These are phyloP conservation scores for Acronicta alni DNA, from an alignment of 2,888 invertebrate genomes.

Conservation along the genomic window DNA sequence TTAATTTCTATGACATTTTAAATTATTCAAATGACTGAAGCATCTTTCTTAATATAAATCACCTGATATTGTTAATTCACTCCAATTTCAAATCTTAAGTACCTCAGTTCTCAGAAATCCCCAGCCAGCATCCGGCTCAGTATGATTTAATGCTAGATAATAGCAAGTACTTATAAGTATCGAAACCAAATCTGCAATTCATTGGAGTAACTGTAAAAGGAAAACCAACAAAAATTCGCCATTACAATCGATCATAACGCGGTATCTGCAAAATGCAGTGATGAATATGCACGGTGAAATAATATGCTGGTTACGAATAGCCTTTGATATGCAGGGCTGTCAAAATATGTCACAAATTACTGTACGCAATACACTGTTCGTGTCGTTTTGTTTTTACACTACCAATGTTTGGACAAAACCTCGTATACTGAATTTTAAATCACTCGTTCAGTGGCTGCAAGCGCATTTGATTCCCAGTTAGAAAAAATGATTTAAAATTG, in stretches of 20 bases:
- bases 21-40: background rate
- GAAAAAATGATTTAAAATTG: too few species aligned
- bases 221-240: constrained; percentile 49
- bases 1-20: background rate
- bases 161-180: constrained; percentile 12
- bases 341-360: constrained; percentile 12
- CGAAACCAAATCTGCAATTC: constrained; percentile 30
- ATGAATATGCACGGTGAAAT: constrained; percentile 56
- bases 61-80: background rate
- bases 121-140: constrained; percentile 3
- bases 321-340: constrained; percentile 51
- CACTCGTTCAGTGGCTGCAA: too few species aligned
- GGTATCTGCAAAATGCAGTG: constrained; percentile 53
- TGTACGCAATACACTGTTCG: background rate
- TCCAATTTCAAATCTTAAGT: constrained; percentile 14
- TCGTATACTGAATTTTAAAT: too few species aligned
- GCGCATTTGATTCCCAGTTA: too few species aligned
- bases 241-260: constrained; percentile 50
- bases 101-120: constrained; percentile 4
- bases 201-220: constrained; percentile 31
- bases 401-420: too few species aligned
- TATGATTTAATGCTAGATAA: constrained; percentile 12
- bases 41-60: background rate
- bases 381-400: too few species aligned
- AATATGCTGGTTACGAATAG: constrained; percentile 53